Conservation (phyloP, 2,113 vertebrate genomes). For the Macrotis lagotis region DNA sequence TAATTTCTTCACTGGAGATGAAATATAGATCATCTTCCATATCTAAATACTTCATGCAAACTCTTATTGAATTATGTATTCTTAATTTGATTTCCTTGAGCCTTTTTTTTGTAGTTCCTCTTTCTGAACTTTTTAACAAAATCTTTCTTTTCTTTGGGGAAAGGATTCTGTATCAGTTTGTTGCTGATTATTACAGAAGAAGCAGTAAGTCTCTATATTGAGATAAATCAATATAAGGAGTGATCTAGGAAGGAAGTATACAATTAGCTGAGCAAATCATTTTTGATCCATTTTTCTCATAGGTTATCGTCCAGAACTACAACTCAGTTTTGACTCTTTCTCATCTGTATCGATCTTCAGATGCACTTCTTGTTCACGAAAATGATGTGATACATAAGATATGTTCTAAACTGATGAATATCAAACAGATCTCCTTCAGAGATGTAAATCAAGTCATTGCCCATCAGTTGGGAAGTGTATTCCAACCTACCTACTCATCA, state of each 20-base stretch:
- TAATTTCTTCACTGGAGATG: neutral
- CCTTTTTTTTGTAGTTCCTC: neutral
- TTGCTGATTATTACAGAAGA: neutral
- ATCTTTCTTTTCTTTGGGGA: constrained; percentile 37
- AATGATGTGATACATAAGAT: constrained; percentile 94
- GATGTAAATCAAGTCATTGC: constrained; percentile 94
- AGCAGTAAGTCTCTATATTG: constrained; percentile 1
- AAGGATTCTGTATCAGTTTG: constrained; percentile 6
- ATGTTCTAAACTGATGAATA: constrained; percentile 92
- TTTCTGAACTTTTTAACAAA: constrained; percentile 20
- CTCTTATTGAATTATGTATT: neutral
- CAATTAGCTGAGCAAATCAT: constrained; percentile 28
- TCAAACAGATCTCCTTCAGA: constrained; percentile 93
- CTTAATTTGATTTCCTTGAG: neutral
- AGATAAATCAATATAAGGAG: constrained; percentile 36
- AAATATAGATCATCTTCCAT: neutral
- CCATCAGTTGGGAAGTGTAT: constrained; percentile 93
- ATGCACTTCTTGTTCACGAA: constrained; percentile 95
- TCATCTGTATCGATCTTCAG: constrained; percentile 92
- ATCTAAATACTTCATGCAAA: neutral
- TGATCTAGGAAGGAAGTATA: constrained; percentile 14
- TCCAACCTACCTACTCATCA: constrained; percentile 89
- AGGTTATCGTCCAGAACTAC: constrained; percentile 99
- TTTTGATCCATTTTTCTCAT: constrained; percentile 49
- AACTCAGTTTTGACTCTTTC: constrained; percentile 95